Percentiles rank a stretch among this genome's conserved stretches.
These are phyloP conservation scores for Pseudomugil gertrudae DNA, from an alignment of 2,797 vertebrate species.

Conservation along the genomic window DNA sequence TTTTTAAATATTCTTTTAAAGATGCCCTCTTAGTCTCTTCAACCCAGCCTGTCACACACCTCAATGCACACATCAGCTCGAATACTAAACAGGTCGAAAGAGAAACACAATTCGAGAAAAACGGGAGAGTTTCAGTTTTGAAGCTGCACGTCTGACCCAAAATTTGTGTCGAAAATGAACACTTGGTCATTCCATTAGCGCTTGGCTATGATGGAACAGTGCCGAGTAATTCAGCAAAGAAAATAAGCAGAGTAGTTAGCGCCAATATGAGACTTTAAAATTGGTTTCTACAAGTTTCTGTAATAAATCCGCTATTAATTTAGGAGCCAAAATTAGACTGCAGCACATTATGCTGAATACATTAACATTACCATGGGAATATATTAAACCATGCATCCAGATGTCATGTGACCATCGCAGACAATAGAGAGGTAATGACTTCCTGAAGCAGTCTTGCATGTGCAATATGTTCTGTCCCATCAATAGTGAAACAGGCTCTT, in stretches of 20 bases:
- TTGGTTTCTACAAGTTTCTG: constrained; percentile 39
- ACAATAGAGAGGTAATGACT: constrained; percentile 59
- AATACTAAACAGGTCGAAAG: constrained; percentile 61
- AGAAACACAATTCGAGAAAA: constrained; percentile 36
- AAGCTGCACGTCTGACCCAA: constrained; percentile 14
- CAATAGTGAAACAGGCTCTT: constrained; percentile 54
- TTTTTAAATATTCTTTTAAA: constrained; percentile 19
- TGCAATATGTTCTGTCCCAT: constrained; percentile 60
- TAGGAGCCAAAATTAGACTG: constrained; percentile 47
- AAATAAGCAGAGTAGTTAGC: constrained; percentile 29
- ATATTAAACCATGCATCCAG: constrained; percentile 47
- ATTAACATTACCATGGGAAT: constrained; percentile 41
- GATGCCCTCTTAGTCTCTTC: background rate
- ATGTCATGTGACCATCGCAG: constrained; percentile 48
- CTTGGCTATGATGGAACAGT: constrained; percentile 8
- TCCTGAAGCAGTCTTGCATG: constrained; percentile 43
- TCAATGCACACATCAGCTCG: constrained; percentile 36
- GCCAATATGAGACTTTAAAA: constrained; percentile 48
- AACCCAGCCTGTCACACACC: constrained; percentile 42
- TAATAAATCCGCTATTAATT: constrained; percentile 58
- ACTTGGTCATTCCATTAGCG: constrained; percentile 16
- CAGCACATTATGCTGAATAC: constrained; percentile 41
- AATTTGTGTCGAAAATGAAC: constrained; percentile 38
- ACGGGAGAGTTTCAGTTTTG: constrained; percentile 11
- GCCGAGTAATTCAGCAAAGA: constrained; percentile 22